phyloP scores from a whole-genome alignment of 2,888 invertebrate species.

The Vanessa cardui region DNA sequence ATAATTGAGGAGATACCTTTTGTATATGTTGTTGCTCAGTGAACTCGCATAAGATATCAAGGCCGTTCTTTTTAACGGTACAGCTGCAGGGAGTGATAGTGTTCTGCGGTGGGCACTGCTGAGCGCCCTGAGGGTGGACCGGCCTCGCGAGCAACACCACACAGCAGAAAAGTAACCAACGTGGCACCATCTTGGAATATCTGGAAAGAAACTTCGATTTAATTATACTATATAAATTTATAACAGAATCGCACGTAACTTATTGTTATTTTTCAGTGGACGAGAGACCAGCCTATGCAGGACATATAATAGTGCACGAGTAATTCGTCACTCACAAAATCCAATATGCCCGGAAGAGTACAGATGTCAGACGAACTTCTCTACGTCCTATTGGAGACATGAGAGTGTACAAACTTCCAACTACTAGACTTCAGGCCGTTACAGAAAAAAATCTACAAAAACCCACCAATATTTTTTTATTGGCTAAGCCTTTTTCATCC shows the following conservation, averaged over 20 bases:
- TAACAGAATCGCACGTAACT: background rate
- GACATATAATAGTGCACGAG: no score
- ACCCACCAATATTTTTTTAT: no score
- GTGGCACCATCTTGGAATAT: conserved; percentile 72
- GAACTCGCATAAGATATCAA: conserved; percentile 94
- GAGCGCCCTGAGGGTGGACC: conserved; percentile 78
- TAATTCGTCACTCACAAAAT: no score
- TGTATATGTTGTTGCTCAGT: conserved; percentile 91
- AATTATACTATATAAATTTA: background rate
- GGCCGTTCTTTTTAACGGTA: conserved; percentile 92
- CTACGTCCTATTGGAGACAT: no score
- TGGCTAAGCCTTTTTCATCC: no score
- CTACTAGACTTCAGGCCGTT: no score
- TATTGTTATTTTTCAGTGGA: no score
- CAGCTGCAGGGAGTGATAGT: conserved; percentile 92
- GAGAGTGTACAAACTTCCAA: no score
- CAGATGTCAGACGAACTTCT: no score
- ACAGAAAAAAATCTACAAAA: no score
- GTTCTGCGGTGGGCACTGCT: conserved; percentile 88
- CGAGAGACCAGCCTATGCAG: no score
- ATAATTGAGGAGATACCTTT: conserved; percentile 49
- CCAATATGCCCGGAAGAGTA: no score
- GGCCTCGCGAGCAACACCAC: conserved; percentile 80
- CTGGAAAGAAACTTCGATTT: conserved; percentile 7
- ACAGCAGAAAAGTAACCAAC: conserved; percentile 79